Conservation (phyloP, 1,140 invertebrate species). For the Cotesia glomerata region DNA sequence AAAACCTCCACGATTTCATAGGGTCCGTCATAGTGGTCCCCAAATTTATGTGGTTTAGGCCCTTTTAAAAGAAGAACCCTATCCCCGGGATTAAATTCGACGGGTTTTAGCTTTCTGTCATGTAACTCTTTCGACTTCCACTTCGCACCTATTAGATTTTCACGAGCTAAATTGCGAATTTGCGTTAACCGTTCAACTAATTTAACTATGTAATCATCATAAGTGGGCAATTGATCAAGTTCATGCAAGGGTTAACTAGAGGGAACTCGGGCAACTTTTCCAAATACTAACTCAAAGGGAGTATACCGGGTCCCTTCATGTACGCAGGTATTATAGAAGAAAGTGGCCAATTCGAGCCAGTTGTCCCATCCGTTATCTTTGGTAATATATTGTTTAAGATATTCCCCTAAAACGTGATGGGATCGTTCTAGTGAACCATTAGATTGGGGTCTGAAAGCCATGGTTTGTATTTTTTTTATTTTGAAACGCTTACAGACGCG, state of each 20-base stretch:
- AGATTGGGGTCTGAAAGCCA: conserved; percentile 36
- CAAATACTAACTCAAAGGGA: conserved; percentile 6
- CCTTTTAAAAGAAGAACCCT: conserved; percentile 1
- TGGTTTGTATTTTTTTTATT: conserved; percentile 36
- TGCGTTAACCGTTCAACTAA: background rate
- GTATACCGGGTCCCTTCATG: conserved; percentile 11
- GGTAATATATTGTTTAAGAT: conserved; percentile 18
- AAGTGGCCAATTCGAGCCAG: background rate
- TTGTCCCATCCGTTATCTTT: conserved; percentile 5
- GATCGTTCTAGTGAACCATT: conserved; percentile 40
- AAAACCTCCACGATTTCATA: conserved; percentile 8
- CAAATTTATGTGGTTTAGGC: background rate
- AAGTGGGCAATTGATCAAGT: background rate
- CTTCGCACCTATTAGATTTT: conserved; percentile 19
- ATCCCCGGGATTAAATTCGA: background rate
- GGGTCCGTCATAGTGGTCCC: conserved; percentile 11
- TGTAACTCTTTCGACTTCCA: background rate
- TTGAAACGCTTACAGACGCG: conserved; percentile 34
- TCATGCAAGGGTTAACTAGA: background rate
- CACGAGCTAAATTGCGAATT: background rate
- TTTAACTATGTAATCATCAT: background rate
- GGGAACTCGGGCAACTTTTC: background rate
- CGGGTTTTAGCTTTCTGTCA: conserved; percentile 5
- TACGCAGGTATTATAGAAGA: background rate
- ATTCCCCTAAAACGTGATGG: conserved; percentile 37